phyloP scores from a whole-genome alignment of 2,888 invertebrate genomes.

The Bugulina stolonifera region DNA sequence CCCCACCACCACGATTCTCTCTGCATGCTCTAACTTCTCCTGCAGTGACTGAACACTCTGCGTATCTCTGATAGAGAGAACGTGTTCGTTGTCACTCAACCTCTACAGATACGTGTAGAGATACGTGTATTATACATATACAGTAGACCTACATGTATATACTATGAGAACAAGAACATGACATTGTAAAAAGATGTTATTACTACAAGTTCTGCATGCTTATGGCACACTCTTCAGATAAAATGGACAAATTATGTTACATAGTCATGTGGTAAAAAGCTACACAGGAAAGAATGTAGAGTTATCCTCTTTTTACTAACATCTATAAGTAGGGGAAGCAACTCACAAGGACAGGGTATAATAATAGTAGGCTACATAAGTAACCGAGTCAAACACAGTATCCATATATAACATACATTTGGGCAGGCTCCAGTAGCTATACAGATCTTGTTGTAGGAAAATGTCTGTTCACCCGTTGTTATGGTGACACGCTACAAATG shows the following conservation, averaged over 20 bases:
- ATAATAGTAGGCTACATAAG: neutral
- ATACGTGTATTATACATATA: too few relatives aligned
- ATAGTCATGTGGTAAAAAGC: too few relatives aligned
- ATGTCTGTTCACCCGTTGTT: neutral
- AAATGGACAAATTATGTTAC: too few relatives aligned
- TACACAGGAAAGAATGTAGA: too few relatives aligned
- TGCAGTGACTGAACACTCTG: constrained; percentile 80
- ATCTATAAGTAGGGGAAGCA: too few relatives aligned
- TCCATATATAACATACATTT: constrained; percentile 54
- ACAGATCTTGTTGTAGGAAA: constrained; percentile 72
- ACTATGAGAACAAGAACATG: too few relatives aligned
- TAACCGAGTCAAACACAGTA: neutral
- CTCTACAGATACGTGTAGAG: neutral
- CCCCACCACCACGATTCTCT: constrained; percentile 76
- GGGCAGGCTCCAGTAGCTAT: constrained; percentile 86
- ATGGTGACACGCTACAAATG: neutral
- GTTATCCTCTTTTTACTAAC: too few relatives aligned
- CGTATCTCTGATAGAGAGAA: constrained; percentile 87
- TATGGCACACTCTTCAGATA: too few relatives aligned
- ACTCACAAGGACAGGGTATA: too few relatives aligned
- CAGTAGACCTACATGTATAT: too few relatives aligned
- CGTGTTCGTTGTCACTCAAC: constrained; percentile 55
- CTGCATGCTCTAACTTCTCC: constrained; percentile 63
- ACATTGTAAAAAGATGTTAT: too few relatives aligned
- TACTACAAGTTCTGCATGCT: too few relatives aligned